Conservation (phyloP, 1,140 invertebrate species). For the Caenorhabditis inopinata region DNA sequence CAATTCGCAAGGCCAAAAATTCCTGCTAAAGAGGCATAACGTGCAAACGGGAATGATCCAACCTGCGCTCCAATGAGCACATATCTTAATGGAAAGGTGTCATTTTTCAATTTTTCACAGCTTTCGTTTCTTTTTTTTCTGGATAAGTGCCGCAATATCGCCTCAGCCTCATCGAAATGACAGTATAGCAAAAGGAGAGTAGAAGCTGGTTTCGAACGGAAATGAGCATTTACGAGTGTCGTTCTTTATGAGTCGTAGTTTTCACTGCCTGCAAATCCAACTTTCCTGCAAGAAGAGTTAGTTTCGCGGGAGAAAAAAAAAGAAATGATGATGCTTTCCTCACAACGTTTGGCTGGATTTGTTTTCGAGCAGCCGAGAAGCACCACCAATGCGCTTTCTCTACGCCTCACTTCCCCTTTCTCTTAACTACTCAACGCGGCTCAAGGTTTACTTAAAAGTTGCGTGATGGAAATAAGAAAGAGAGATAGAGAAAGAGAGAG, state of each 20-base stretch:
- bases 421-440: neutral
- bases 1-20: no score
- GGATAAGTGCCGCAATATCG: neutral
- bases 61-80: neutral
- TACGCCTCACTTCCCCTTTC: neutral
- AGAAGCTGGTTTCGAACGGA: neutral
- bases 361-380: neutral
- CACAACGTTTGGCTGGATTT: constrained; percentile 15
- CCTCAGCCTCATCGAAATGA: neutral
- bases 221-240: neutral
- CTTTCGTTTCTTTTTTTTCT: neutral
- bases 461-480: no score
- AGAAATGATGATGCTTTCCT: neutral
- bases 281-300: neutral
- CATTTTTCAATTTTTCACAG: constrained; percentile 22
- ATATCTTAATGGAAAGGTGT: neutral
- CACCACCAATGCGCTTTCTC: neutral
- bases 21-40: no score
- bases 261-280: neutral
- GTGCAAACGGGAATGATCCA: no score
- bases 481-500: neutral
- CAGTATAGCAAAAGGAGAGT: neutral
- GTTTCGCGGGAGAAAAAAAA: neutral
- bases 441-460: constrained; percentile 3
- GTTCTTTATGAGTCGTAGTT: neutral